phyloP scores from a whole-genome alignment of 1,140 invertebrate species.

The Diabrotica undecimpunctata region DNA sequence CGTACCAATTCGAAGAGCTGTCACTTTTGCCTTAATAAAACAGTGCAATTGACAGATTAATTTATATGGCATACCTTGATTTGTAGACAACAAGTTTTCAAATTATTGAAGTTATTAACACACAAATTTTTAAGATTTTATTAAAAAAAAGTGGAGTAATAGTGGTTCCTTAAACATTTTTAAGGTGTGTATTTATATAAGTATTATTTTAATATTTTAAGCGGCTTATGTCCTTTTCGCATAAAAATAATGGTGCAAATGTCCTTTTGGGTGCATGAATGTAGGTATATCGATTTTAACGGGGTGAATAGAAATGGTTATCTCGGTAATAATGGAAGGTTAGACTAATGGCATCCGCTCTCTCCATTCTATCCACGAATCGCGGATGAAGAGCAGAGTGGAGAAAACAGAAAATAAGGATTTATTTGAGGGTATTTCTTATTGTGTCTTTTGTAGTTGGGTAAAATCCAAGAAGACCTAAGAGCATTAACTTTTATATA shows the following conservation, averaged over 20 bases:
- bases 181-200: too few relatives aligned
- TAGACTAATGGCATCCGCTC: neutral
- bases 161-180: too few relatives aligned
- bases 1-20: too few relatives aligned
- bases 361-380: neutral
- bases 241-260: constrained; percentile 1
- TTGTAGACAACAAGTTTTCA: too few relatives aligned
- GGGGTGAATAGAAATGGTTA: neutral
- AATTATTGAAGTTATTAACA: too few relatives aligned
- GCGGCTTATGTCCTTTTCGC: too few relatives aligned
- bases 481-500: neutral
- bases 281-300: constrained; percentile 1
- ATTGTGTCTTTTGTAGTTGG: constrained; percentile 1
- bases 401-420: constrained; percentile 2
- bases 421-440: neutral
- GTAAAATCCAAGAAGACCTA: constrained; percentile 2
- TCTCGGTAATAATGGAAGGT: constrained; percentile 1
- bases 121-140: too few relatives aligned
- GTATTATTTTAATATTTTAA: too few relatives aligned
- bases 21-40: too few relatives aligned
- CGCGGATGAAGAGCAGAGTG: neutral
- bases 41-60: too few relatives aligned
- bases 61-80: too few relatives aligned
- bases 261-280: neutral
- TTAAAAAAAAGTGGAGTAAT: too few relatives aligned